Percentiles rank a stretch among this genome's conserved stretches.
These are phyloP conservation scores for Mystacides longicornis DNA, from an alignment of 2,888 invertebrate genomes.

Conservation along the genomic window DNA sequence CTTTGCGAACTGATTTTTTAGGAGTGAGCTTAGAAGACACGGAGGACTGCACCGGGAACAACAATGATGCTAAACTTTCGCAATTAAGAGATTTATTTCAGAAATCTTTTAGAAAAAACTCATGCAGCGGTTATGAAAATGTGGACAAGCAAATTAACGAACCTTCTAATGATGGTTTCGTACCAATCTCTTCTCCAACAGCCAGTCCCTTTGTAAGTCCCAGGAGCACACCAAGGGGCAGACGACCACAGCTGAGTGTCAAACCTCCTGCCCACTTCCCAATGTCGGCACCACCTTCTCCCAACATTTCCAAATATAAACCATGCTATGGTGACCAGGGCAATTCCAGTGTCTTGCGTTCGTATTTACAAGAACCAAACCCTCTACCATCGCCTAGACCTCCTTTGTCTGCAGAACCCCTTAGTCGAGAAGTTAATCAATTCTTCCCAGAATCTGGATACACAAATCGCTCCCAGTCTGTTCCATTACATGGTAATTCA, in stretches of 20 bases:
- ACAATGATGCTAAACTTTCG: slow-evolving; percentile 64
- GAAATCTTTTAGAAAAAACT: slow-evolving; percentile 47
- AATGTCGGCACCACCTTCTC: slow-evolving; percentile 65
- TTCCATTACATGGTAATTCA: slow-evolving; percentile 59
- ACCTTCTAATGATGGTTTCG: slow-evolving; percentile 4
- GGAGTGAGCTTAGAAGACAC: slow-evolving; percentile 41
- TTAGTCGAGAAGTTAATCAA: slow-evolving; percentile 55
- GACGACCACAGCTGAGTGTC: slow-evolving; percentile 31
- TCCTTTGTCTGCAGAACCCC: slow-evolving; percentile 44
- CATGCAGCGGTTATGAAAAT: slow-evolving; percentile 28
- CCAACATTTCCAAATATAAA: slow-evolving; percentile 49
- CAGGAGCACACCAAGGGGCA: slow-evolving; percentile 53
- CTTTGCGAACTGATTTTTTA: slow-evolving; percentile 37
- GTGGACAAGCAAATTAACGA: not conserved
- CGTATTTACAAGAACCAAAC: slow-evolving; percentile 24
- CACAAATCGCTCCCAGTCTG: slow-evolving; percentile 67
- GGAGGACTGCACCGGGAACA: slow-evolving; percentile 46
- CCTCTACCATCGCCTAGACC: slow-evolving; percentile 27
- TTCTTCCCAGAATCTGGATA: slow-evolving; percentile 44
- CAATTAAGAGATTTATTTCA: slow-evolving; percentile 65
- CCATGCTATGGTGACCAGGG: slow-evolving; percentile 29
- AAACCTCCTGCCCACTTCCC: slow-evolving; percentile 41
- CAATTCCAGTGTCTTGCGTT: slow-evolving; percentile 41
- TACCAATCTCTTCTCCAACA: slow-evolving; percentile 38
- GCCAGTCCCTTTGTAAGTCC: slow-evolving; percentile 81